A percentile compares a stretch with the other conserved stretches of the same genome.
Conservation (phyloP, 2,888 invertebrate genomes). For the Sipha maydis region DNA sequence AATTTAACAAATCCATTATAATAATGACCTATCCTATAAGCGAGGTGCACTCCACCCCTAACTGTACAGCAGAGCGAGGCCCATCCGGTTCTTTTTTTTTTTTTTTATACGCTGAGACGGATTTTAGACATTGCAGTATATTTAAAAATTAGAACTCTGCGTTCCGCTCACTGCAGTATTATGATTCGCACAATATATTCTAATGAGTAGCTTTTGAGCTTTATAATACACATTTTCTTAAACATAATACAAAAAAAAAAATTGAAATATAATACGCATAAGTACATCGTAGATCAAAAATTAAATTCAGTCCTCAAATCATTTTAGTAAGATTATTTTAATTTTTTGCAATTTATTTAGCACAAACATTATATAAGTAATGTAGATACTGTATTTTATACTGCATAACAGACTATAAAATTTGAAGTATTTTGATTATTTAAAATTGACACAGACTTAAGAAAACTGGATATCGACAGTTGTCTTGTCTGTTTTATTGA, state of each 20-base stretch:
- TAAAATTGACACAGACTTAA: background rate
- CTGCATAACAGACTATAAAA: background rate
- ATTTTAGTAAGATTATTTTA: too few relatives aligned
- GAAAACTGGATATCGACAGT: slow-evolving; percentile 4
- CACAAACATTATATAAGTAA: too few relatives aligned
- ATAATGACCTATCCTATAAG: too few relatives aligned
- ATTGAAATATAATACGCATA: background rate
- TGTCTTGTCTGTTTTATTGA: slow-evolving; percentile 4
- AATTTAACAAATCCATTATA: too few relatives aligned
- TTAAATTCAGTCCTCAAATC: background rate
- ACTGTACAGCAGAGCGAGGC: too few relatives aligned
- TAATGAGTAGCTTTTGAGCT: background rate
- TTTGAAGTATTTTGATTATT: background rate
- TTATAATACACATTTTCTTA: background rate
- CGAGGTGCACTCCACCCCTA: too few relatives aligned
- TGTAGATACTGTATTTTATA: background rate
- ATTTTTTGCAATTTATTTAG: too few relatives aligned
- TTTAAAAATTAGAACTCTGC: background rate
- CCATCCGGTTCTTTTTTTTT: too few relatives aligned
- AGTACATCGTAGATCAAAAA: background rate
- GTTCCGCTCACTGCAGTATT: background rate
- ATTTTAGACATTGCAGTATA: background rate
- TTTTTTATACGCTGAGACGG: background rate
- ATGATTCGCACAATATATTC: background rate
- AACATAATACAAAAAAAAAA: background rate